Evolutionary conservation across 2,797 vertebrate species (phyloP).

Genomic region (Varecia variegata): DNA sequence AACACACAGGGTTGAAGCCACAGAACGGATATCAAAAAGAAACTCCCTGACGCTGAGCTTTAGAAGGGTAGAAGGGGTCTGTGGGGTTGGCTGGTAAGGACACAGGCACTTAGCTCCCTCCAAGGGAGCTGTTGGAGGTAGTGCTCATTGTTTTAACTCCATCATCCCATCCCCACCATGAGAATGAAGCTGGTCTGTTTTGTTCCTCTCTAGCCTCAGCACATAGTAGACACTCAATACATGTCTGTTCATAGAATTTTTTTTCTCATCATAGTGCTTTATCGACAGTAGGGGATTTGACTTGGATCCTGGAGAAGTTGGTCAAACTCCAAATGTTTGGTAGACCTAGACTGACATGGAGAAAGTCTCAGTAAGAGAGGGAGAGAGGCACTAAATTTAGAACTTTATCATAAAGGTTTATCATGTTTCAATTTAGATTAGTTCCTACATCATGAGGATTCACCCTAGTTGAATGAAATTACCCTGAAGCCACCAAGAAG

Average conservation of each 20-base stretch:
- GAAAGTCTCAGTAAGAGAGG: neutral
- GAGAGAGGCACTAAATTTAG: neutral
- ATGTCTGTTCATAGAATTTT: neutral
- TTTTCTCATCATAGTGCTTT: neutral
- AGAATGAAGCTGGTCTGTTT: neutral
- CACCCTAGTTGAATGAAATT: neutral
- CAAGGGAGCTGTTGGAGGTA: neutral
- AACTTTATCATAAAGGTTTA: neutral
- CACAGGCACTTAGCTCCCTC: neutral
- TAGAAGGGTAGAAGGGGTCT: neutral
- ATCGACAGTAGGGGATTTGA: neutral
- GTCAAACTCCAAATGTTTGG: neutral
- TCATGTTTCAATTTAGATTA: slow-evolving; percentile 19
- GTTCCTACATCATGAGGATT: neutral
- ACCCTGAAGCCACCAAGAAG: neutral
- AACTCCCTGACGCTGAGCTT: neutral
- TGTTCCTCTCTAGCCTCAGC: neutral
- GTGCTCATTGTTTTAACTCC: neutral
- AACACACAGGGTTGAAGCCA: neutral
- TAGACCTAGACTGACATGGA: neutral
- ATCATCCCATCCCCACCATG: neutral
- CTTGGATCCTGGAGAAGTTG: neutral
- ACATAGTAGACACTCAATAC: neutral
- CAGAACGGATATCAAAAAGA: neutral
- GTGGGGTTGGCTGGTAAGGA: neutral